Evolutionary conservation across 2,113 vertebrate genomes (phyloP), one percentile per base, ranked within the genome.

Genomic region (Leptobrachium ailaonicum): DNA sequence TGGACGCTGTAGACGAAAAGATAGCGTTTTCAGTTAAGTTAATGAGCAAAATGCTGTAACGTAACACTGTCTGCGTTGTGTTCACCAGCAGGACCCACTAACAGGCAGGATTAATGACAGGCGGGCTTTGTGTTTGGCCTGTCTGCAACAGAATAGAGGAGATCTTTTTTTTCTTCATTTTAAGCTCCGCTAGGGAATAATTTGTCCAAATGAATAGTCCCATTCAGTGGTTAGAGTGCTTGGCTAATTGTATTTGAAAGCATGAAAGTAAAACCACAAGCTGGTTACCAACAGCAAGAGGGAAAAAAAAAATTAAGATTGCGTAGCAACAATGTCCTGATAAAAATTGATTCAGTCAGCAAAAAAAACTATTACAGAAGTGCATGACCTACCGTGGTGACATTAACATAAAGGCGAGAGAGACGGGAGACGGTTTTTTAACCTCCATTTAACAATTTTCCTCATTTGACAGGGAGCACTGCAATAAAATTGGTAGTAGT

Each of bases 161-260:
- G 77, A 68, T 83, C 83, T 82, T 43, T 60, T 45, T 50, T 40
- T 9, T 83, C 82, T 80, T 69, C 81, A 71, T 50, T 81, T 84
- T 82, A 71, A 71, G 76, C 74, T 72, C 76, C 78, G 87, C 83
- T 82, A 81, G 67, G 66, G 87, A 85, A 85, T 89, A 91, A 92
- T 93, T 92, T 93, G 91, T 91, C 82, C 86, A 85, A 85, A 83
- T 92, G 89, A 94, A 94, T 94, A 86, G 86, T 77, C 83, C 85
- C 84, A 87, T 93, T 95, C 90, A 91, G 82, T 63, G 63, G 32
- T 80, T 83, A 73, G 82, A 93, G 87, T 83, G 84, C 88, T 90
- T 90, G 86, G 86, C 90, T 89, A 93, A 93, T 91, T 91, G 89
- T 91, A 80, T 89, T 88, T 1, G 0, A 85, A 84, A 88, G 88